Evolutionary conservation across 2,888 invertebrate species (phyloP), one percentile per base, ranked within the genome.

Genomic region (Macrophya annulata): DNA sequence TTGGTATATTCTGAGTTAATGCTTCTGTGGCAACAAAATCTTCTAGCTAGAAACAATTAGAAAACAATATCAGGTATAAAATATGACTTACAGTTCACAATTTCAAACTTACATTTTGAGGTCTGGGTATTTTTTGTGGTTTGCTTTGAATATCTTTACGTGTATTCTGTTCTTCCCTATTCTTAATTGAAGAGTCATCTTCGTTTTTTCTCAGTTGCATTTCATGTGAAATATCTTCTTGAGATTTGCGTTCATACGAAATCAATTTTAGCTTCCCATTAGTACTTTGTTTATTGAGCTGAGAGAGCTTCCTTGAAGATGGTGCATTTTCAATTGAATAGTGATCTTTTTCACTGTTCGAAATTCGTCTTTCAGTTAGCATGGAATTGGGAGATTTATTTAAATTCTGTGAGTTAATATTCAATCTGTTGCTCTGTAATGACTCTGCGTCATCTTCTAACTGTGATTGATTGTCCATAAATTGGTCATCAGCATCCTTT

Each of bases 21-120:
- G 31, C 72, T 84, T 87, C 86, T 62, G 71, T 68, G 51, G 85
- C n/a, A 17, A 79, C 37, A 45, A 88, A 86, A 21, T 87, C 88
- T n/a, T 86, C 71, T 1, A 88, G 71, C 88, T 88, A 59, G 1
- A 85, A 87, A 59, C 48, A 72, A 76, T n/a, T 25, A 8, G 1
- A 81, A 21, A 62, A 81, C 10, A 21, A 4, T 81, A 43, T 81
- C 43, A 79, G 62, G 15, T 40, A 43, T 40, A 2, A 62, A 81
- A 62, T 43, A 62, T n/a, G 40, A 51, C 5, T 37, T 9, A 15
- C 21, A 25, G n/a, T 25, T 25, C 6, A 12, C 25, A 81, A 81
- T 6, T 81, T 17, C 1, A 37, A 25, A 21, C 81, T 62, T 8
- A 81, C 81, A 21, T 81, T 62, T 43, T 15, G 59, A 43, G 81